Evolutionary conservation across 1,140 invertebrate species (phyloP), one percentile per base, ranked within the genome.

Genomic region (Dinothrombium tinctorium): DNA sequence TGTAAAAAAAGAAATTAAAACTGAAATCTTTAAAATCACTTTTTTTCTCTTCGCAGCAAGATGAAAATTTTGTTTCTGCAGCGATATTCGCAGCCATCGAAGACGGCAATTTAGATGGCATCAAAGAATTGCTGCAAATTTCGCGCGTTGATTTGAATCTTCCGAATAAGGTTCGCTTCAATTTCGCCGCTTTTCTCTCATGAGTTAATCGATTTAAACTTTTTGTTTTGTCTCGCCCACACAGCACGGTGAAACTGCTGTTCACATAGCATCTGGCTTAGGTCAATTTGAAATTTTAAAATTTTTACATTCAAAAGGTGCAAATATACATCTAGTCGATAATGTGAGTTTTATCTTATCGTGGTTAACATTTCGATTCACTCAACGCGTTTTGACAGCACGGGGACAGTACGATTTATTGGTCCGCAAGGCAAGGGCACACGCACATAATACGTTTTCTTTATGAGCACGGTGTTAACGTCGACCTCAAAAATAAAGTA

Each of bases 381-480:
- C 19, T 14, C 19, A 22, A 23, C 35, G 11, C n/a, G 3, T 14
- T 28, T 17, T 47, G 54, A 21, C 51, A 60, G 59, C 60, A 59
- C 49, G 65, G 65, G 15, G 69, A 72, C 47, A 68, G 60, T 47
- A 61, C 68, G 3, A 50, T 72, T 2, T 66, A 68, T 49, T 69
- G 66, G 65, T 69, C 70, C 24, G 66, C 68, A 9, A 49, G 70
- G 39, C 64, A 69, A 51, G 68, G 68, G 24, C 65, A 69, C 44
- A 45, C 54, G 3, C 54, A 64, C 14, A 56, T 65, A 29, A 56
- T 70, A 21, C 50, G 53, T 23, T 61, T 61, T 48, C 53, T 71
- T 32, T 55, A 60, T 33, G 59, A 61, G 39, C 57, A 63, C 43
- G 63, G 62, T 32, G 55, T 64, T n/a, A 47, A 56, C 35, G 49